These are phyloP conservation scores for silkworm (Bombyx mori) DNA, from an alignment of 1,140 invertebrate species.

Conservation along the genomic window DNA sequence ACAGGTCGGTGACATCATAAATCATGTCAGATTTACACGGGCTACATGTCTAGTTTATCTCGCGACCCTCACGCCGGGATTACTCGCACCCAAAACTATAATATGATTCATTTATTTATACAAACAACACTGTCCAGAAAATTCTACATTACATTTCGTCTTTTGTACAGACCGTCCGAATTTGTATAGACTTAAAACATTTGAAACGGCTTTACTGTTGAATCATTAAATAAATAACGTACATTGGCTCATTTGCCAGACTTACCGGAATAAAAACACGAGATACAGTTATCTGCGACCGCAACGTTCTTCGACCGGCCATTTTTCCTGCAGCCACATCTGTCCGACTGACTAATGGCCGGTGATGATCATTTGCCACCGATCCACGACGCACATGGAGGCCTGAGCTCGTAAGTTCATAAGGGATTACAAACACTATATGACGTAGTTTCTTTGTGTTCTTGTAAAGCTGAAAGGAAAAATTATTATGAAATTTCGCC, in stretches of 20 bases:
- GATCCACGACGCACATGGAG: conserved; percentile 3
- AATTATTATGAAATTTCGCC: too few relatives aligned
- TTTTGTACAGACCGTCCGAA: too few relatives aligned
- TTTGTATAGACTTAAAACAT: too few relatives aligned
- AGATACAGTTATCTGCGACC: background rate
- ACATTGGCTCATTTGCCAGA: too few relatives aligned
- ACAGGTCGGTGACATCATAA: conserved; percentile 38
- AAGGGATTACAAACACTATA: too few relatives aligned
- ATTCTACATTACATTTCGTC: too few relatives aligned
- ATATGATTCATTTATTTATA: conserved; percentile 22
- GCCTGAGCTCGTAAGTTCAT: background rate
- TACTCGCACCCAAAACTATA: conserved; percentile 11
- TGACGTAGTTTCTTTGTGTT: too few relatives aligned
- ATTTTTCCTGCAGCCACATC: conserved; percentile 6
- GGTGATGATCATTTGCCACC: conserved; percentile 5
- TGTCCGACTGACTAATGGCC: conserved; percentile 4
- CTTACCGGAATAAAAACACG: too few relatives aligned
- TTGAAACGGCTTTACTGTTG: too few relatives aligned
- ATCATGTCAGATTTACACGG: conserved; percentile 46
- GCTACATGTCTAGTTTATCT: conserved; percentile 28
- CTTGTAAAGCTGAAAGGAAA: too few relatives aligned
- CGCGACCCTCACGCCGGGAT: conserved; percentile 24
- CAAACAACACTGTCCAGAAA: conserved; percentile 12
- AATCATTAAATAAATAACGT: too few relatives aligned
- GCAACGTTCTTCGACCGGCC: background rate